phyloP scores from a whole-genome alignment of 2,797 vertebrate species.

The Notoglanidium macrostoma region DNA sequence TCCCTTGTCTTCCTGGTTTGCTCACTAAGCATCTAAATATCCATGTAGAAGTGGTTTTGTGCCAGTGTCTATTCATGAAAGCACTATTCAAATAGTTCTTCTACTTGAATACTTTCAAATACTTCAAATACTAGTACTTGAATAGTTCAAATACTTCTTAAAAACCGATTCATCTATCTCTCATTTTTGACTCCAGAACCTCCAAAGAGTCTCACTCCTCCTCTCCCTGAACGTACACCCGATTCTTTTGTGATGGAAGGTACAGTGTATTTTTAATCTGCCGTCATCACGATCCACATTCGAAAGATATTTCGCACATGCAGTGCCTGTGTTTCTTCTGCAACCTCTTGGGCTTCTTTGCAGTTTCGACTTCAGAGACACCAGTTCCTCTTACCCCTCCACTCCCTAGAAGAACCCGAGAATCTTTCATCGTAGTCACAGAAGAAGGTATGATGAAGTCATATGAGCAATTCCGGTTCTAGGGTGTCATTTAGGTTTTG shows the following conservation, averaged over 20 bases:
- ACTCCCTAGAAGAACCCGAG: constrained; percentile 78
- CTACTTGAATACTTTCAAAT: no score
- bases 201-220: constrained; percentile 35
- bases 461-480: neutral
- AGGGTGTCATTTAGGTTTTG: neutral
- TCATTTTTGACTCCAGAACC: constrained; percentile 12
- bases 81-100: no score
- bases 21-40: neutral
- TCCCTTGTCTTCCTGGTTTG: neutral
- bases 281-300: neutral
- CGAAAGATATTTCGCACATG: neutral
- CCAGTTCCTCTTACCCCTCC: constrained; percentile 61
- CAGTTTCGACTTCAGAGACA: neutral
- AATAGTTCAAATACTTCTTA: no score
- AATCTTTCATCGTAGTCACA: constrained; percentile 76
- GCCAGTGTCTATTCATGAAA: neutral
- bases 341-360: neutral
- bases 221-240: constrained; percentile 53
- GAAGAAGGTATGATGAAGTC: constrained; percentile 64
- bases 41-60: neutral
- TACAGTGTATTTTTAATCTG: neutral
- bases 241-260: constrained; percentile 55
- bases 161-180: neutral
- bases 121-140: no score
- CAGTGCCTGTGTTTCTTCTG: neutral